These are phyloP conservation scores for Telmatochromis sp. DNA, from an alignment of 2,113 vertebrate genomes.

Conservation along the genomic window DNA sequence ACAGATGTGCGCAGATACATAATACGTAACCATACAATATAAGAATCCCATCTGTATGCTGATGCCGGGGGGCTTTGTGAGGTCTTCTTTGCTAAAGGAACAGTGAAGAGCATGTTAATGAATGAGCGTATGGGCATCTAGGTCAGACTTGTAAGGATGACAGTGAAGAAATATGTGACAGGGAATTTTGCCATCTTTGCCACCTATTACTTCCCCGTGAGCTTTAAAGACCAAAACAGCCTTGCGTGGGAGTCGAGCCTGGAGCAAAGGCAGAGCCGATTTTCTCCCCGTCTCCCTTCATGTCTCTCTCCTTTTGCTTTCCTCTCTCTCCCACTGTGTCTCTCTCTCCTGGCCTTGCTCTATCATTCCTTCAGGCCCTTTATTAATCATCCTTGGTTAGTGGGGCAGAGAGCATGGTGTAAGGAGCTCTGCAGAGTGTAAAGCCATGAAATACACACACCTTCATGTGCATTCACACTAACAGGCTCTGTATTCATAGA, in stretches of 20 bases:
- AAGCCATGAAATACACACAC: constrained; percentile 13
- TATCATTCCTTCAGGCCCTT: constrained; percentile 34
- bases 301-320: not conserved
- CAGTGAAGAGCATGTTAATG: not conserved
- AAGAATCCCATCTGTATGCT: constrained; percentile 13
- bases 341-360: not conserved
- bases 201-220: constrained; percentile 29
- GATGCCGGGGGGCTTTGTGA: not conserved
- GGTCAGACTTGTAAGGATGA: not conserved
- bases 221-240: constrained; percentile 35
- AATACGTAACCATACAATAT: constrained; percentile 1
- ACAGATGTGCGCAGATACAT: not conserved
- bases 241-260: constrained; percentile 38
- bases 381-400: constrained; percentile 69
- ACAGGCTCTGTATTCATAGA: not conserved
- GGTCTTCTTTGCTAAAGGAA: not conserved
- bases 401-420: constrained; percentile 56
- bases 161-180: not conserved
- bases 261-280: constrained; percentile 27
- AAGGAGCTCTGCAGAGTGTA: constrained; percentile 38
- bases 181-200: not conserved
- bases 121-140: not conserved
- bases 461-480: not conserved
- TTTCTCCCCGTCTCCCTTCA: not conserved
- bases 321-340: not conserved